These are phyloP conservation scores for Cydia fagiglandana DNA, from an alignment of 1,140 invertebrate species.

Conservation along the genomic window DNA sequence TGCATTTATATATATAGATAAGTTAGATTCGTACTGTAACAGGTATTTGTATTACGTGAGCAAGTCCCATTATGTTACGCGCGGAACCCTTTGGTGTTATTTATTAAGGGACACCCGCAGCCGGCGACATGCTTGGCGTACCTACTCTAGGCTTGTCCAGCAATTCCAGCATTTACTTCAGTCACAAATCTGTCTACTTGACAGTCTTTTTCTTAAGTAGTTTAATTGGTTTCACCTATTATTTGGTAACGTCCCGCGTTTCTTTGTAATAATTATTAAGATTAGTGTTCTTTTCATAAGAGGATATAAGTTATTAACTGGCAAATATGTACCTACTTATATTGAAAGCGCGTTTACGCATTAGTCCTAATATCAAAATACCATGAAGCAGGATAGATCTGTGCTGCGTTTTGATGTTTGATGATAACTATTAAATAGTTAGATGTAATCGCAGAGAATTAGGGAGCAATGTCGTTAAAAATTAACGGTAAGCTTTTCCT, in stretches of 20 bases:
- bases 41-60: constrained; percentile 58
- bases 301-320: too few species aligned
- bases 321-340: too few species aligned
- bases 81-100: constrained; percentile 70
- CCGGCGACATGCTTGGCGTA: constrained; percentile 33
- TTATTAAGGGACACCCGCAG: constrained; percentile 58
- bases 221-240: too few species aligned
- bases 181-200: not conserved
- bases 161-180: not conserved
- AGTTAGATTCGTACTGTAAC: not conserved
- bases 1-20: too few species aligned
- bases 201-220: not conserved
- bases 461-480: constrained; percentile 61
- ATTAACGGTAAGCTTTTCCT: constrained; percentile 58
- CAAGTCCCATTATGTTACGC: constrained; percentile 56
- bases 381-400: not conserved
- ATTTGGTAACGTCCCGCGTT: too few species aligned
- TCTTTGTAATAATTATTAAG: too few species aligned
- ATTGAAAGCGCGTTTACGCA: too few species aligned
- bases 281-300: too few species aligned
- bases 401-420: constrained; percentile 51
- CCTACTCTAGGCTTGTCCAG: not conserved
- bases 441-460: constrained; percentile 62
- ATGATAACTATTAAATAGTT: constrained; percentile 52
- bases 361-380: too few species aligned